Evolutionary conservation across 2,113 vertebrate species (phyloP), one percentile per base, ranked within the genome.

Genomic region (Osmerus mordax): DNA sequence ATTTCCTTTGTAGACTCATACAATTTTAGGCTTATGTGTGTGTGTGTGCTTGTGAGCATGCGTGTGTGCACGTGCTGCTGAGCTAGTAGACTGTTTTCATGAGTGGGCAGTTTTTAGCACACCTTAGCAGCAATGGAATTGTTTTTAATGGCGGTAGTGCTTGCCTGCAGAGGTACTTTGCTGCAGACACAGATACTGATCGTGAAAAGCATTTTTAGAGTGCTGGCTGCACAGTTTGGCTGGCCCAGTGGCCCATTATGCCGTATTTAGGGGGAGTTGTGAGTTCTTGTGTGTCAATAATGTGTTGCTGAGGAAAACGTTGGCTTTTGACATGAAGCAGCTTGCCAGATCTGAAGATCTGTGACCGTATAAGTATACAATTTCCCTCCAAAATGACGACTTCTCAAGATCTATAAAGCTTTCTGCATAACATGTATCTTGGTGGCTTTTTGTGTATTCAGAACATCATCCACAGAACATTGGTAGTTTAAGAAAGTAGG

Each of bases 121-220:
- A 47, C 41, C 41, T 47, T 47, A 47, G 9, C 64, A 19, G 18
- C 16, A 41, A 3, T 23, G 64, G 18, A 65, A 65, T 47, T 8
- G 64, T n/a, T n/a, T 32, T 4, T 13, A 7, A 29, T 64, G 62
- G 32, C 15, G 16, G 28, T 67, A 23, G 28, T 67, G 60, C 60
- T 53, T 52, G 47, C 60, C 52, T 52, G 47, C 65, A 52, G 65
- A 53, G 19, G 51, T 67, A 6, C 60, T 11, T 62, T 29, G 23
- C 21, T 23, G 64, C 64, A 53, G 47, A 67, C 21, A 53, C 52
- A 16, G 65, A 67, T 67, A 52, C 64, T 47, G 64, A 28, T 13
- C 9, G 36, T 65, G 41, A 8, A 53, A 25, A 47, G 18, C 32
- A 19, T 29, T 29, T 29, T 16, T 16, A 29, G 13, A 62, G 23